These are phyloP conservation scores for Rostratula benghalensis DNA, from an alignment of 2,113 vertebrate genomes.

Conservation along the genomic window DNA sequence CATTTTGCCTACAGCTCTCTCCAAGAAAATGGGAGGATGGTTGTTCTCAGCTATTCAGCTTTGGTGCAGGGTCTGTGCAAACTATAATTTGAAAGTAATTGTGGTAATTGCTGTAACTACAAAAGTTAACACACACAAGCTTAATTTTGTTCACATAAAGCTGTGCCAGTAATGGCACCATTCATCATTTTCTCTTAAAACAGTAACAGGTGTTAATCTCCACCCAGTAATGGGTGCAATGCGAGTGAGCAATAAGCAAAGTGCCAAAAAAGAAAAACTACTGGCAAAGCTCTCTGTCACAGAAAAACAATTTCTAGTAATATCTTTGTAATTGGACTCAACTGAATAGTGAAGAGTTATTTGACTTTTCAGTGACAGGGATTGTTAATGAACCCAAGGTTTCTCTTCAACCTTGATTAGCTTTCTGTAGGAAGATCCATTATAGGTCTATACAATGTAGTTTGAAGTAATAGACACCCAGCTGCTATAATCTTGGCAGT, in stretches of 20 bases:
- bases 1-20: background rate
- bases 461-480: background rate
- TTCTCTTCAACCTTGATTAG: slow-evolving; percentile 10
- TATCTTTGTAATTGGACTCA: slow-evolving; percentile 28
- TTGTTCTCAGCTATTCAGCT: background rate
- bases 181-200: slow-evolving; percentile 60
- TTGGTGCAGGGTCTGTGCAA: background rate
- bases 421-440: background rate
- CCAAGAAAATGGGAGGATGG: background rate
- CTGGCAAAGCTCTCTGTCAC: background rate
- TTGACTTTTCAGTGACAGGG: slow-evolving; percentile 8
- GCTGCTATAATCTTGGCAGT: background rate
- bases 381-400: slow-evolving; percentile 15
- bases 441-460: background rate
- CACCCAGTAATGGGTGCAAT: background rate
- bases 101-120: slow-evolving; percentile 47
- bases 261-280: slow-evolving; percentile 29
- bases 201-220: slow-evolving; percentile 61
- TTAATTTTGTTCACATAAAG: slow-evolving; percentile 53
- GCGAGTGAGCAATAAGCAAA: background rate
- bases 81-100: slow-evolving; percentile 51
- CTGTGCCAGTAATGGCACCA: slow-evolving; percentile 42
- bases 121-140: background rate
- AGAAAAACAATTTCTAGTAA: slow-evolving; percentile 29
- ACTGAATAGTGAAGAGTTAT: slow-evolving; percentile 33